Conservation (phyloP, 2,797 vertebrate genomes). For the Cephalopachus bancanus region DNA sequence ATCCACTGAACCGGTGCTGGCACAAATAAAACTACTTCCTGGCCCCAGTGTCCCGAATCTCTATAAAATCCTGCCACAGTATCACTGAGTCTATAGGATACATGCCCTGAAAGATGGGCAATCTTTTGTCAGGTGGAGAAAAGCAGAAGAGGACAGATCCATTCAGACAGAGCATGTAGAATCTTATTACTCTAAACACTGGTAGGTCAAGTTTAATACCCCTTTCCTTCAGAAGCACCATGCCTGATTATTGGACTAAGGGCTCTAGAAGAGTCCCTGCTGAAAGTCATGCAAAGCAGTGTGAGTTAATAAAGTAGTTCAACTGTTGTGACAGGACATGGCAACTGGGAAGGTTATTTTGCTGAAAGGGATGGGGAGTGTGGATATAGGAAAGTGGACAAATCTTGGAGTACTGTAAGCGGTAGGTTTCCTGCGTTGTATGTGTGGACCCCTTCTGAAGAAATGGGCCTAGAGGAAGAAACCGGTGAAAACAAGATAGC, state of each 20-base stretch:
- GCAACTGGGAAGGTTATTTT: not conserved
- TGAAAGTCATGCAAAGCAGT: not conserved
- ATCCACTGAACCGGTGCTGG: too few species aligned
- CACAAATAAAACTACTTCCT: too few species aligned
- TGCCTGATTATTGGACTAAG: not conserved
- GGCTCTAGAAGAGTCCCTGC: not conserved
- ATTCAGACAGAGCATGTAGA: not conserved
- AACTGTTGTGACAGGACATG: not conserved
- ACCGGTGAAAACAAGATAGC: not conserved
- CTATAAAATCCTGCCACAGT: too few species aligned
- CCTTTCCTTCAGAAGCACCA: not conserved
- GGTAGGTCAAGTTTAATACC: not conserved
- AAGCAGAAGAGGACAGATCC: not conserved
- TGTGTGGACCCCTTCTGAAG: not conserved
- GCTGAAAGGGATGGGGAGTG: not conserved
- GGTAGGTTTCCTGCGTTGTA: not conserved
- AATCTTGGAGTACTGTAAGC: not conserved
- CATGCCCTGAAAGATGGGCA: not conserved
- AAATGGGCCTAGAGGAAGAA: not conserved
- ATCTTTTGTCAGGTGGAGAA: not conserved
- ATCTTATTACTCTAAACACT: not conserved
- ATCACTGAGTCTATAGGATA: not conserved
- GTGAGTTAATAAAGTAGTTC: not conserved
- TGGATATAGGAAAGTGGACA: not conserved
- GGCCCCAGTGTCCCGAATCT: too few species aligned